Evolutionary conservation across 2,797 vertebrate genomes (phyloP).

Genomic region (Manis javanica): DNA sequence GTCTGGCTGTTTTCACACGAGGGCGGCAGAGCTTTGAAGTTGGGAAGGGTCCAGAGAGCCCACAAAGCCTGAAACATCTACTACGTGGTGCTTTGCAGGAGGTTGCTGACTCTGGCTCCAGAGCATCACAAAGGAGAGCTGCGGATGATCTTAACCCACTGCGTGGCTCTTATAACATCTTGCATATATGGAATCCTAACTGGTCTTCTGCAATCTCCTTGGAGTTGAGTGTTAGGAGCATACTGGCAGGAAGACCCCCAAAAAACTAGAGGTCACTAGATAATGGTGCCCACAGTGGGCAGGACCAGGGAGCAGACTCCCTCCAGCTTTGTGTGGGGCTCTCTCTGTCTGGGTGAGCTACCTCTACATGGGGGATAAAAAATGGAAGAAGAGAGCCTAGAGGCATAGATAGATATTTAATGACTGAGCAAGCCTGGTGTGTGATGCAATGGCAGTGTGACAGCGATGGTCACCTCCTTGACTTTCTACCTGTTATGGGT

Average conservation of each 20-base stretch:
- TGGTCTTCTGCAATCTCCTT: rapidly evolving
- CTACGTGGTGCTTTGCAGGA: rapidly evolving
- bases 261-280: neutral
- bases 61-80: no score
- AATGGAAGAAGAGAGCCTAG: neutral
- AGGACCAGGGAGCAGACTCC: neutral
- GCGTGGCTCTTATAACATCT: rapidly evolving
- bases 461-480: neutral
- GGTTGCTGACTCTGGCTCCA: no score
- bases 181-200: no score
- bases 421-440: neutral
- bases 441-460: neutral
- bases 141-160: rapidly evolving
- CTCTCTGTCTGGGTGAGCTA: neutral
- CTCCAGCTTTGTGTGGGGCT: rapidly evolving
- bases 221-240: neutral
- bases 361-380: rapidly evolving
- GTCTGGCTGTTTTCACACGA: rapidly evolving
- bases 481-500: neutral
- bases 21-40: rapidly evolving
- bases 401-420: neutral
- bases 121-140: rapidly evolving
- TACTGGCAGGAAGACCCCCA: rapidly evolving
- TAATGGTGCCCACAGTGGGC: neutral
- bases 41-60: rapidly evolving